Conservation (phyloP, 2,888 invertebrate species). For the Tenthredo scrophulariae region DNA sequence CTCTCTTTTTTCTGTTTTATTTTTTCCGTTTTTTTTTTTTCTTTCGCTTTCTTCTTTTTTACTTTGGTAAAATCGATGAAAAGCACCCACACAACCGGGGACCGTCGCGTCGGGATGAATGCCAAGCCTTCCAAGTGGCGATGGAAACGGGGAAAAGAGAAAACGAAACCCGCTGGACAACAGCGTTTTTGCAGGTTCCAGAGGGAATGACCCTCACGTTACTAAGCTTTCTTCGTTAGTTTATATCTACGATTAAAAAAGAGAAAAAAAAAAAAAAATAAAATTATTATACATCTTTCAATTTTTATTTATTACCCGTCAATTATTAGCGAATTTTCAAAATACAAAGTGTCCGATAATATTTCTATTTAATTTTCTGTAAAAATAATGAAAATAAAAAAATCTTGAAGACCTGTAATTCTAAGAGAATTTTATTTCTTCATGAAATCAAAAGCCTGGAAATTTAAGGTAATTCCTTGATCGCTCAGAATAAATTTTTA, state of each 20-base stretch:
- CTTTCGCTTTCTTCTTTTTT: neutral
- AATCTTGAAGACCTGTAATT: too few relatives aligned
- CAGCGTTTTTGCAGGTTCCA: neutral
- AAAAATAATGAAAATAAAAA: too few relatives aligned
- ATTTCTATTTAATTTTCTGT: too few relatives aligned
- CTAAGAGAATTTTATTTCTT: too few relatives aligned
- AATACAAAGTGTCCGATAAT: too few relatives aligned
- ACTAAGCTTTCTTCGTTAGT: slow-evolving; percentile 1
- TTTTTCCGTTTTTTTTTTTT: neutral
- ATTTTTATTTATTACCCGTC: too few relatives aligned
- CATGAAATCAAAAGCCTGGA: too few relatives aligned
- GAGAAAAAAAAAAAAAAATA: neutral
- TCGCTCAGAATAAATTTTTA: too few relatives aligned
- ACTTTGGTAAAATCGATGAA: slow-evolving; percentile 24
- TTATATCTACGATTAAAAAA: neutral
- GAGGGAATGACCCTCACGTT: neutral
- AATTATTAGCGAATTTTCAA: too few relatives aligned
- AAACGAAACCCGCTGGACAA: neutral
- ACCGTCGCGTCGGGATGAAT: neutral
- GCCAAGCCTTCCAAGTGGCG: slow-evolving; percentile 28
- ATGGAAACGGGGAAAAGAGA: neutral
- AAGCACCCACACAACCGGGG: slow-evolving; percentile 4
- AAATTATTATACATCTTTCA: too few relatives aligned
- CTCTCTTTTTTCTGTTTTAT: neutral
- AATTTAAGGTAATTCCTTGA: too few relatives aligned